phyloP scores from a whole-genome alignment of 2,113 vertebrate genomes.

The Albula goreensis region DNA sequence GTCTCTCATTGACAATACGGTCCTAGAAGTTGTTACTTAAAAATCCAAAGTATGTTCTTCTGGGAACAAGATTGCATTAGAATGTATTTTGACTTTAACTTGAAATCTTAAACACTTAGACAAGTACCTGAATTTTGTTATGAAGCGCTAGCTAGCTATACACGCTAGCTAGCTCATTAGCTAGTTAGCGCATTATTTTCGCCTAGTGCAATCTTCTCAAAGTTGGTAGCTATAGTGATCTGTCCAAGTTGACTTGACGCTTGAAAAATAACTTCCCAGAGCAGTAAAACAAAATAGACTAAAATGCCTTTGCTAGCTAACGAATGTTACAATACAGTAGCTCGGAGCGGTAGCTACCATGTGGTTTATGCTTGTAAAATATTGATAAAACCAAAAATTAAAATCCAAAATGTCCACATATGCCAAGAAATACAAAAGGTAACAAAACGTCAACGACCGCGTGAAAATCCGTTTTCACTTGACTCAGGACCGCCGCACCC shows the following conservation, averaged over 20 bases:
- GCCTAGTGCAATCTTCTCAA: constrained; percentile 34
- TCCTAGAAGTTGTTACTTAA: neutral
- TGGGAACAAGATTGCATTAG: neutral
- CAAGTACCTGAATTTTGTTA: neutral
- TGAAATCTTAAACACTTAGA: neutral
- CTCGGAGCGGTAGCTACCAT: too few relatives aligned
- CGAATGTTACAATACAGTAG: neutral
- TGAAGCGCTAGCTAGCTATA: constrained; percentile 10
- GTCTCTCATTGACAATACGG: constrained; percentile 24
- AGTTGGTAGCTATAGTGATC: constrained; percentile 38
- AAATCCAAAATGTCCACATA: constrained; percentile 70
- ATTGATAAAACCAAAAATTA: constrained; percentile 34
- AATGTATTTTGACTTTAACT: neutral
- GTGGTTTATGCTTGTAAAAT: neutral
- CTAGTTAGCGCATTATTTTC: constrained; percentile 36
- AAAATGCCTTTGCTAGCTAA: neutral
- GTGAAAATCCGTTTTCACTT: constrained; percentile 38
- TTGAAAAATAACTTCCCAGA: constrained; percentile 18
- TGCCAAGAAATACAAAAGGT: constrained; percentile 66
- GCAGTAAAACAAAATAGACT: neutral
- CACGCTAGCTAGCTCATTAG: constrained; percentile 31
- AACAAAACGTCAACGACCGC: constrained; percentile 53
- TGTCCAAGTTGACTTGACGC: constrained; percentile 37
- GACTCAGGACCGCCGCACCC: constrained; percentile 53
- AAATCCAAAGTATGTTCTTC: constrained; percentile 28